These are phyloP conservation scores for Tapera naevia DNA, from an alignment of 2,797 vertebrate genomes.

Conservation along the genomic window DNA sequence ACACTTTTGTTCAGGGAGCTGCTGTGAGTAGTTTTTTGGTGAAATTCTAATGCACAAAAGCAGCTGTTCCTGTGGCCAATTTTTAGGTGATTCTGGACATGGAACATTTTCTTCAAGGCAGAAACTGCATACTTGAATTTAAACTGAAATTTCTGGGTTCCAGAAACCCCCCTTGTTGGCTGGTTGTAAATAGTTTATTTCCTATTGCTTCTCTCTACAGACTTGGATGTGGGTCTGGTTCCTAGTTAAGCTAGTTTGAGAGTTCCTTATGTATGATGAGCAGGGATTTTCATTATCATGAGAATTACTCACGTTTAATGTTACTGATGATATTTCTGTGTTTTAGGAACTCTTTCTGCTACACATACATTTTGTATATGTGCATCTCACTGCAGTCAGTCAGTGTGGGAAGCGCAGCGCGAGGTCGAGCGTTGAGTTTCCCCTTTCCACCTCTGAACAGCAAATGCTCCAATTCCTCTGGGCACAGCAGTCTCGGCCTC, in stretches of 20 bases:
- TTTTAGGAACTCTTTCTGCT: neutral
- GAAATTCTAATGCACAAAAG: neutral
- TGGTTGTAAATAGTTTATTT: neutral
- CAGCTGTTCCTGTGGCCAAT: neutral
- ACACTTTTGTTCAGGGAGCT: neutral
- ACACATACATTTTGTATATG: neutral
- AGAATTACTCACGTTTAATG: neutral
- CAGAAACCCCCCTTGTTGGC: neutral
- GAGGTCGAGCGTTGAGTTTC: neutral
- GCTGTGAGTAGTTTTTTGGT: neutral
- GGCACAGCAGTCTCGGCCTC: neutral
- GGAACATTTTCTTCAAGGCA: neutral
- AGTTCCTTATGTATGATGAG: neutral
- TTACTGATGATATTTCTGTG: neutral
- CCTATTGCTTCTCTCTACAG: neutral
- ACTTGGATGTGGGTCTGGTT: neutral
- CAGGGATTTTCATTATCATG: neutral
- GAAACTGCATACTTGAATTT: neutral
- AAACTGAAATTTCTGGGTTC: neutral
- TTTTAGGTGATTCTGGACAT: neutral
- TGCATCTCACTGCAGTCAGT: neutral
- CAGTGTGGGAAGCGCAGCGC: fast-evolving
- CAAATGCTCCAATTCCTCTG: neutral
- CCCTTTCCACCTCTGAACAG: neutral
- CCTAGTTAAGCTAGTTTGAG: neutral